Evolutionary conservation across 2,797 vertebrate species (phyloP), one percentile per base, ranked within the genome.

Genomic region (Hephaestus fuliginosus): DNA sequence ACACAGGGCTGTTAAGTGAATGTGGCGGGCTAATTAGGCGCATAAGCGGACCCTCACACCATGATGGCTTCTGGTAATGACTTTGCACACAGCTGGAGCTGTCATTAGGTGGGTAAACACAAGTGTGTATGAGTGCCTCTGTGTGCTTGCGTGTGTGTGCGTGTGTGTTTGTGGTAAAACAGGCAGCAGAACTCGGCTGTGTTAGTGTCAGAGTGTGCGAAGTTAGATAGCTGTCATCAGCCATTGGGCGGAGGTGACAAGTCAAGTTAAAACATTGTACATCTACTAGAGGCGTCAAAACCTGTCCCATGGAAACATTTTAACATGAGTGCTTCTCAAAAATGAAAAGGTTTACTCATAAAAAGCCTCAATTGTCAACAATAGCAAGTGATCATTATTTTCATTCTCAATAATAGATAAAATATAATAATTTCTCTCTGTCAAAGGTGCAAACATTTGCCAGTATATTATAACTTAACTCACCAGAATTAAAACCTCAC

Each of bases 51-150:
- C 73, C 78, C 80, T 85, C 74, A 4, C 78, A 71, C 74, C 79
- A 36, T 5, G 70, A 82, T 63, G 77, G 80, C 84, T 82, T 63
- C 69, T 82, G 76, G 78, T 85, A 83, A 90, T 79, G 88, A 91
- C 79, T 85, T 5, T 55, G 39, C 75, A 63, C 85, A 81, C 85
- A 79, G 90, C 81, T 81, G 83, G 86, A 79, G 70, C 43, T 67
- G 81, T 84, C 83, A 77, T 86, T 82, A 76, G 39, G 25, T 14
- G 67, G 43, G 68, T 76, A 81, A 87, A 87, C 78, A 87, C 20
- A 10, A 58, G 36, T 64, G 73, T 36, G 52, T 55, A 20, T 17
- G 22, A 28, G 41, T 36, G 28, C n/a, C 1, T 51, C 15, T n/a
- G 64, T 52, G 25, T 12, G 17, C 4, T 2, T 62, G 17, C 4